phyloP scores from a whole-genome alignment of 1,140 invertebrate species.

The Phenacoccus solenopsis region DNA sequence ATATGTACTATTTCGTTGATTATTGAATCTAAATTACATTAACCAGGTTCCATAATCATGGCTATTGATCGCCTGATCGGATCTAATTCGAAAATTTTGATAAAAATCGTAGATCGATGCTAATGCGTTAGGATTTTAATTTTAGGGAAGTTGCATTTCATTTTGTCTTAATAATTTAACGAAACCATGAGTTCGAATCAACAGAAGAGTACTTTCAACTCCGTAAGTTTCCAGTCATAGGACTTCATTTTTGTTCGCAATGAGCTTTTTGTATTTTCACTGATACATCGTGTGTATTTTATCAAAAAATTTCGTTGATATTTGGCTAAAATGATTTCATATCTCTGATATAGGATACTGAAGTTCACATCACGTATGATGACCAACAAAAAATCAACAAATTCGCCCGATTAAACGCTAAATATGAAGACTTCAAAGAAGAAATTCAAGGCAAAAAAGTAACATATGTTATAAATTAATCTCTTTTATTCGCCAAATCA shows the following conservation, averaged over 20 bases:
- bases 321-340: too few species aligned
- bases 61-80: too few species aligned
- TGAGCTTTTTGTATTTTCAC: not conserved
- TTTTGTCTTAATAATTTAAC: too few species aligned
- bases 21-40: too few species aligned
- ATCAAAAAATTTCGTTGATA: too few species aligned
- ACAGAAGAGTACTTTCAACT: not conserved
- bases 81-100: too few species aligned
- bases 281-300: too few species aligned
- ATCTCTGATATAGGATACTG: constrained; percentile 60
- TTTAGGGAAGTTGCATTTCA: too few species aligned
- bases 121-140: too few species aligned
- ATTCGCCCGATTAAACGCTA: constrained; percentile 86
- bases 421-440: constrained; percentile 78
- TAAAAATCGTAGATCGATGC: too few species aligned
- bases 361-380: constrained; percentile 88
- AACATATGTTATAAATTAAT: constrained; percentile 23
- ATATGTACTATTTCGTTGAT: too few species aligned
- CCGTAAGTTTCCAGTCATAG: not conserved
- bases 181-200: not conserved
- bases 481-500: not conserved
- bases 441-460: constrained; percentile 78
- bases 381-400: constrained; percentile 97
- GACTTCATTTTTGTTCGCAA: not conserved
- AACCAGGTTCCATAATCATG: too few species aligned